Conservation (phyloP, 2,113 vertebrate genomes). For the cattle (Bos taurus) region DNA sequence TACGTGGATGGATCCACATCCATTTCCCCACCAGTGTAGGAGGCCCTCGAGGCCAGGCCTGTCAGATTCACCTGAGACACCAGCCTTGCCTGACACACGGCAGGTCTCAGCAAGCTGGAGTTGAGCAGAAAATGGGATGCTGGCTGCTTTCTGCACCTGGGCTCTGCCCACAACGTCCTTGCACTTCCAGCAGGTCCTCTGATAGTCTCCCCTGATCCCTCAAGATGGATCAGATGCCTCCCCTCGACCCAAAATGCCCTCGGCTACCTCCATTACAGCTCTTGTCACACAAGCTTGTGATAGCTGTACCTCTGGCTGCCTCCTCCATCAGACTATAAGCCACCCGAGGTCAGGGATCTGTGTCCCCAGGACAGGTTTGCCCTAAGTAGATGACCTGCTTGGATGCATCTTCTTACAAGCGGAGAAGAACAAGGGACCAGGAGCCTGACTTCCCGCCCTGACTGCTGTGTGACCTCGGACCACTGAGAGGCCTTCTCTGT, state of each 20-base stretch:
- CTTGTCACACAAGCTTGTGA: neutral
- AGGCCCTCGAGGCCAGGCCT: neutral
- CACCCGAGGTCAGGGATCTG: neutral
- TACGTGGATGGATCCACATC: neutral
- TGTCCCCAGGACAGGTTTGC: neutral
- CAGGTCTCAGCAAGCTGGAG: neutral
- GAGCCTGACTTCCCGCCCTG: neutral
- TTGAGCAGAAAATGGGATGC: neutral
- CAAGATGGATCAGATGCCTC: neutral
- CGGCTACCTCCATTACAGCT: neutral
- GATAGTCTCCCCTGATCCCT: neutral
- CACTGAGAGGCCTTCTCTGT: neutral
- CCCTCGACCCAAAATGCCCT: neutral
- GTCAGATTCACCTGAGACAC: too few species aligned
- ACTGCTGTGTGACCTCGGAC: neutral
- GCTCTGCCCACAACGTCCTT: fast-evolving
- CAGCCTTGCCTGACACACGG: neutral
- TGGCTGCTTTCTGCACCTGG: too few species aligned
- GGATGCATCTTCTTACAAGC: neutral
- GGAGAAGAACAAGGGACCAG: too few species aligned
- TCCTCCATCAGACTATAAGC: neutral
- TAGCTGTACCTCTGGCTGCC: neutral
- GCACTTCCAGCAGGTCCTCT: neutral
- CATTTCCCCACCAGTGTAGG: neutral
- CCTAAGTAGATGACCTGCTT: neutral